Percentiles rank a stretch among this genome's conserved stretches.
These are phyloP conservation scores for Octodon degus DNA, from an alignment of 2,113 vertebrate species.

Conservation along the genomic window DNA sequence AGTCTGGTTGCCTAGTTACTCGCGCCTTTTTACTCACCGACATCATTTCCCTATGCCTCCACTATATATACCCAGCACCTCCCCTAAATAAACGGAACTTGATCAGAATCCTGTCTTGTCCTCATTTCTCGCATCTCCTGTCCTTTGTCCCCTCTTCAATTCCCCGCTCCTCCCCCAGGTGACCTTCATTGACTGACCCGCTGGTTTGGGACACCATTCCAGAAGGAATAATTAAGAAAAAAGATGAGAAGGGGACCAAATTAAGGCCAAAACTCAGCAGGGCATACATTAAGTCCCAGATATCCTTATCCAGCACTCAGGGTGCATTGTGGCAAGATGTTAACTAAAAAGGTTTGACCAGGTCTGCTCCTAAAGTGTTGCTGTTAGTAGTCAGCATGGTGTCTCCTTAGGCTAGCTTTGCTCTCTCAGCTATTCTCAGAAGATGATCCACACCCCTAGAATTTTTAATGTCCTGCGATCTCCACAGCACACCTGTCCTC, in stretches of 20 bases:
- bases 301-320: not conserved
- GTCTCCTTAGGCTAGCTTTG: not conserved
- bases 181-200: too few species aligned
- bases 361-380: not conserved
- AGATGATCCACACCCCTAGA: not conserved
- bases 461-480: not conserved
- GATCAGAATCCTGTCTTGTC: too few species aligned
- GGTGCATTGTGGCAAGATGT: not conserved
- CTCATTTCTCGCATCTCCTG: too few species aligned
- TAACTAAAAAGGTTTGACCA: not conserved
- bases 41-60: too few species aligned
- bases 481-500: not conserved
- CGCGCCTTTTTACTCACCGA: too few species aligned
- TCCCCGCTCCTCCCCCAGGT: too few species aligned
- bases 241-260: not conserved
- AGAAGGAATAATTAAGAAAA: not conserved
- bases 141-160: too few species aligned
- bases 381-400: not conserved
- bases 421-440: not conserved
- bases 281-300: not conserved
- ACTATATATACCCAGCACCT: too few species aligned
- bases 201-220: too few species aligned
- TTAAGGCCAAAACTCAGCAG: not conserved
- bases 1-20: too few species aligned
- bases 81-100: too few species aligned